A percentile compares a stretch with the other conserved stretches of the same genome.
Evolutionary conservation across 2,113 vertebrate species (phyloP).

Genomic region (Glaucomys volans): DNA sequence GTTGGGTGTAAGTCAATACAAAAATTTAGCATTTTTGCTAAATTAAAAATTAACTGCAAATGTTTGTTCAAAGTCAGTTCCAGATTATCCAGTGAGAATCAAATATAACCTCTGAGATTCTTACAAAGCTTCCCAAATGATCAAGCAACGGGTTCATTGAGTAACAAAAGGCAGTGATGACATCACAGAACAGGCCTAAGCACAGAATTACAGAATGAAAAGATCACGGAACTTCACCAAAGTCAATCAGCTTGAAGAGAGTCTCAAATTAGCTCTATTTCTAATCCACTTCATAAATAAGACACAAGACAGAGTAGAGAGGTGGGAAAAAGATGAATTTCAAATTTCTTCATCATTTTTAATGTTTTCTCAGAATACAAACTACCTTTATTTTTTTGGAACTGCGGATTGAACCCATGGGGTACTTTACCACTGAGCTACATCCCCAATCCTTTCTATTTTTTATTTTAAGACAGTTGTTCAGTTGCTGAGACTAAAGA

Average conservation of each 20-base stretch:
- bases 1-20: conserved; percentile 40
- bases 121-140: conserved; percentile 20
- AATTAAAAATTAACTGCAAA: conserved; percentile 45
- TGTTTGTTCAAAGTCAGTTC: conserved; percentile 46
- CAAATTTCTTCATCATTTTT: conserved; percentile 45
- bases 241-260: conserved; percentile 61
- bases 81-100: conserved; percentile 39
- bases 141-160: not conserved
- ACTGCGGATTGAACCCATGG: no score
- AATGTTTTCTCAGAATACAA: conserved; percentile 57
- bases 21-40: conserved; percentile 30
- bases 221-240: not conserved
- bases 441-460: no score
- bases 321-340: conserved; percentile 55
- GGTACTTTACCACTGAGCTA: no score
- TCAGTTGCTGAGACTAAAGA: no score
- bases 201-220: not conserved
- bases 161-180: not conserved
- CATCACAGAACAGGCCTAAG: not conserved
- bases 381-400: no score
- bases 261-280: conserved; percentile 53
- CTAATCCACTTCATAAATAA: conserved; percentile 67
- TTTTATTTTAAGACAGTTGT: no score
- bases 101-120: conserved; percentile 37
- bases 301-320: conserved; percentile 15